Conservation (phyloP, 2,797 vertebrate species). For the Acanthurus lineatus region DNA sequence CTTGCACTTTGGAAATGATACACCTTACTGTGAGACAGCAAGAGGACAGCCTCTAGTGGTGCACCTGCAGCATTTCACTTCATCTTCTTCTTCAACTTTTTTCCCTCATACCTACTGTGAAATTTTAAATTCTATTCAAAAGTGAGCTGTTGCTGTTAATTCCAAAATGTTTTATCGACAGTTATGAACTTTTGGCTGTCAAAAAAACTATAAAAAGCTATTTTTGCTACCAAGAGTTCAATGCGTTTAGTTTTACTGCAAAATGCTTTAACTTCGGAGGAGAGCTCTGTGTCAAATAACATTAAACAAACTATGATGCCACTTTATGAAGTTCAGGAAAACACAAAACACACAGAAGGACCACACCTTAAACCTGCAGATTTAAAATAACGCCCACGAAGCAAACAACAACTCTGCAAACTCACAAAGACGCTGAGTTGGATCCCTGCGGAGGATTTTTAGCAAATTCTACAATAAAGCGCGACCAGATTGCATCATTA, state of each 20-base stretch:
- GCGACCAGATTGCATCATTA: not conserved
- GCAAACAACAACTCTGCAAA: slow-evolving; percentile 19
- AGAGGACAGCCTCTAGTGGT: slow-evolving; percentile 83
- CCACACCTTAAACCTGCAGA: slow-evolving; percentile 27
- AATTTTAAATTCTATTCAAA: not conserved
- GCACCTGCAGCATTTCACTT: slow-evolving; percentile 54
- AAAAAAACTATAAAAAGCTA: not conserved
- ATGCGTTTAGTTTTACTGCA: slow-evolving; percentile 4
- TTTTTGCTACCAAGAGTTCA: slow-evolving; percentile 9
- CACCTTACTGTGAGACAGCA: slow-evolving; percentile 49
- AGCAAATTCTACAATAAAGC: not conserved
- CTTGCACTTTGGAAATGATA: slow-evolving; percentile 20
- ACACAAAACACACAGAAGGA: not conserved
- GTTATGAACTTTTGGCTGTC: not conserved
- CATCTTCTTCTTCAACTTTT: not conserved
- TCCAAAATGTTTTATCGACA: not conserved
- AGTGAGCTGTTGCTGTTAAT: not conserved
- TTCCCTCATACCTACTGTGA: not conserved
- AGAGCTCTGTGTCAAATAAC: slow-evolving; percentile 1
- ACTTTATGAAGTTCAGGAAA: not conserved
- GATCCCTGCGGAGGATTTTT: not conserved
- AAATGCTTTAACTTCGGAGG: not conserved
- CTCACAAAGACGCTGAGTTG: not conserved
- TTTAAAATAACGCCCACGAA: slow-evolving; percentile 9
- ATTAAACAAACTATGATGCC: slow-evolving; percentile 30